Evolutionary conservation across 2,888 invertebrate species (phyloP).

Genomic region (Luperina testacea): DNA sequence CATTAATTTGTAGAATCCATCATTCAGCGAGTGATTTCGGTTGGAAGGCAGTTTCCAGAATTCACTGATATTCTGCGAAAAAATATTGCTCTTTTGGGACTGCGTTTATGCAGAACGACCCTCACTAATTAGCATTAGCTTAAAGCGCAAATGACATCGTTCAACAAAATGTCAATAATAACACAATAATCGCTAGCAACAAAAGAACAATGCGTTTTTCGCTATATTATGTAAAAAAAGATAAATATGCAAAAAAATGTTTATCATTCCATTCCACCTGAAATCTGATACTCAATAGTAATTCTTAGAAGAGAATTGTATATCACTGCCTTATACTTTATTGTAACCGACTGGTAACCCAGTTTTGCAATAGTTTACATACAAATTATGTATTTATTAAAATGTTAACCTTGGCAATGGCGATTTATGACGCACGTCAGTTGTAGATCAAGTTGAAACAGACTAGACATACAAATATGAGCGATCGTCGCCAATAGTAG

Average conservation of each 20-base stretch:
- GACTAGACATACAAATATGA: not conserved
- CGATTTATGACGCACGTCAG: conserved; percentile 54
- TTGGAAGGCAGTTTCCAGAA: no score
- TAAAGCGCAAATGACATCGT: not conserved
- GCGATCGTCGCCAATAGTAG: no score
- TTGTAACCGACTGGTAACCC: conserved; percentile 64
- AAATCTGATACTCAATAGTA: conserved; percentile 63
- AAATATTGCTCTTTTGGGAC: not conserved
- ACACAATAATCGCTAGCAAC: not conserved
- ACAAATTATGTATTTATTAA: conserved; percentile 66
- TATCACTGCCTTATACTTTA: conserved; percentile 64
- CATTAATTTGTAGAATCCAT: not conserved
- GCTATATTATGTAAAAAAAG: conserved; percentile 42
- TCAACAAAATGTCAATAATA: not conserved
- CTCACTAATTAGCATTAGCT: not conserved
- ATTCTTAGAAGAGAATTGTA: conserved; percentile 73
- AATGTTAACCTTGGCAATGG: conserved; percentile 80
- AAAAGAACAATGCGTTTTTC: conserved; percentile 24
- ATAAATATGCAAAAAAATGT: conserved; percentile 55
- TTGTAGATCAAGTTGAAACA: conserved; percentile 27
- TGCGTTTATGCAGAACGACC: not conserved
- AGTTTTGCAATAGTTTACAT: conserved; percentile 76
- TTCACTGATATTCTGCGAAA: not conserved
- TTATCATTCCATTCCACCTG: conserved; percentile 60
- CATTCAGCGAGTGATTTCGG: not conserved